phyloP scores from a whole-genome alignment of 23 tunicate genomes.

The Ascidia mentula region DNA sequence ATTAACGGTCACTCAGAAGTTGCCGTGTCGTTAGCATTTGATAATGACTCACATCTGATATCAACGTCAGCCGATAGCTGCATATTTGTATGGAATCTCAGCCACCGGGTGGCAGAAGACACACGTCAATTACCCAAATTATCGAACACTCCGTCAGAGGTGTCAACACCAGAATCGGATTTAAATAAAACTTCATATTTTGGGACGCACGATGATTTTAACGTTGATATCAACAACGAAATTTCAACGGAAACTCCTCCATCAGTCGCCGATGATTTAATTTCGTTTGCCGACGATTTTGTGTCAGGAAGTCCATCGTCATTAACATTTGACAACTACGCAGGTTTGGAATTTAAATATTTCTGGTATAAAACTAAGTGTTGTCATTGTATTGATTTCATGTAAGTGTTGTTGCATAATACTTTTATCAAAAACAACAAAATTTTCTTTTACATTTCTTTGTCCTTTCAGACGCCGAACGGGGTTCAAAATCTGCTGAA shows the following conservation, averaged over 20 bases:
- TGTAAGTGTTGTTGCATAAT: no score
- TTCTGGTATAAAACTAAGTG: no score
- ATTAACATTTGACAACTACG: neutral
- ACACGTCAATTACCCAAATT: neutral
- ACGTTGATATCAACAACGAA: neutral
- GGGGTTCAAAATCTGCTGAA: neutral
- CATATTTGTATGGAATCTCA: slow-evolving; percentile 54
- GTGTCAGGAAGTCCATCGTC: neutral
- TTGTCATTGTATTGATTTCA: no score
- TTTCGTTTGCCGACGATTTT: neutral
- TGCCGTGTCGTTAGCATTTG: slow-evolving; percentile 48
- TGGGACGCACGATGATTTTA: neutral
- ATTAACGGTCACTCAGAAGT: slow-evolving; percentile 75
- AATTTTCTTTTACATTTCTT: no score
- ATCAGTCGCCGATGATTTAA: no score
- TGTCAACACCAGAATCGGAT: no score
- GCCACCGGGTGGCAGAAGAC: slow-evolving; percentile 9
- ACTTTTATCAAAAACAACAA: no score
- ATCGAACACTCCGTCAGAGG: no score
- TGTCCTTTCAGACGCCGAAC: neutral
- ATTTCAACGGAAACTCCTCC: neutral
- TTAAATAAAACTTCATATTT: neutral
- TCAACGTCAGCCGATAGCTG: slow-evolving; percentile 81
- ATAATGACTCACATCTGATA: slow-evolving; percentile 21
- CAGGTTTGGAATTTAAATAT: no score